Evolutionary conservation across 30 jellyfish, hydroid and myxozoan genomes (phyloP).

Genomic region (Rhopilema esculentum): DNA sequence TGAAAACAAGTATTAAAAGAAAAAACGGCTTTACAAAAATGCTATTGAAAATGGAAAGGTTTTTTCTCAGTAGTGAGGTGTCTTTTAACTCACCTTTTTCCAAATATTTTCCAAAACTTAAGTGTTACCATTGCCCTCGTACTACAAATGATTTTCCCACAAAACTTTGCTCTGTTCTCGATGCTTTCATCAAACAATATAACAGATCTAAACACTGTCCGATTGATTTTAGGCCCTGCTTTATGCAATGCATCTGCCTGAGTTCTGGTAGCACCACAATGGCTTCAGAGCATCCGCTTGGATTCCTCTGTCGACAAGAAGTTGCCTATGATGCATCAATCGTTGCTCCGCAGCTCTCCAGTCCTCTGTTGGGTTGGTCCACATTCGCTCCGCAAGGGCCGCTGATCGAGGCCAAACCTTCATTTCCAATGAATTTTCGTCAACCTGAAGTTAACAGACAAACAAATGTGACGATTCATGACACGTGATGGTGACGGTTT

Average conservation of each 20-base stretch:
- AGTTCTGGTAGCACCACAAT: constrained; percentile 66
- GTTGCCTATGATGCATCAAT: constrained; percentile 62
- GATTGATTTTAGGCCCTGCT: not conserved
- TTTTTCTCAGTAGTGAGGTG: too few relatives aligned
- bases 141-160: too few relatives aligned
- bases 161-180: not conserved
- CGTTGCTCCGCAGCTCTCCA: constrained; percentile 73
- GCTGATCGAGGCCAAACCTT: constrained; percentile 78
- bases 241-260: constrained; percentile 35
- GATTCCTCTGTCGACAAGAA: constrained; percentile 68
- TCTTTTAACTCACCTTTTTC: too few relatives aligned
- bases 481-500: not conserved
- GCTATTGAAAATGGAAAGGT: too few relatives aligned
- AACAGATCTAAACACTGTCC: not conserved
- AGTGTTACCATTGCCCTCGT: too few relatives aligned
- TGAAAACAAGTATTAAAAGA: too few relatives aligned
- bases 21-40: too few relatives aligned
- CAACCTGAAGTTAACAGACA: constrained; percentile 34
- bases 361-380: constrained; percentile 58
- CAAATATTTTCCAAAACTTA: too few relatives aligned
- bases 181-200: not conserved
- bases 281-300: constrained; percentile 76
- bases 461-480: not conserved
- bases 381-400: constrained; percentile 75
- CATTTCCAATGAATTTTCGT: constrained; percentile 57